Evolutionary conservation across 2,797 vertebrate genomes (phyloP).

Genomic region (Pseudocheirus occidentalis): DNA sequence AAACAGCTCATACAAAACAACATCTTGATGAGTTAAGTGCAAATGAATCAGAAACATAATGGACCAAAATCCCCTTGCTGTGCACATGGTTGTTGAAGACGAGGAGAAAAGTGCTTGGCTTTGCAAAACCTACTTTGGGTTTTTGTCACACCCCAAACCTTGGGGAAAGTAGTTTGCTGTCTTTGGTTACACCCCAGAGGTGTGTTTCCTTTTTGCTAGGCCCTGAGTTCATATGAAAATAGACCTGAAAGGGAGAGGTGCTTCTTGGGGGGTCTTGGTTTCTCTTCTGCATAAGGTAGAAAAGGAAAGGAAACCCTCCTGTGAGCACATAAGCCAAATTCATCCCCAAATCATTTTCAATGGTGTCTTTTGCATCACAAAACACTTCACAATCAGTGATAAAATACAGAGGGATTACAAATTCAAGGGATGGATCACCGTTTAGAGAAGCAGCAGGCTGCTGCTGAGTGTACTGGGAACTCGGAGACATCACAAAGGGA

Average conservation of each 20-base stretch:
- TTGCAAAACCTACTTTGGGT: background rate
- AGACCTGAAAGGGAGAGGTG: background rate
- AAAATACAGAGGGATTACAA: constrained; percentile 72
- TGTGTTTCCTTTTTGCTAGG: constrained; percentile 20
- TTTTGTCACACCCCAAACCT: background rate
- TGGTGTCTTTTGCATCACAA: constrained; percentile 66
- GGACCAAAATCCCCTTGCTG: constrained; percentile 52
- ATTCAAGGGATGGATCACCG: constrained; percentile 61
- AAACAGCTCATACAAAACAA: constrained; percentile 66
- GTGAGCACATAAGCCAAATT: constrained; percentile 12
- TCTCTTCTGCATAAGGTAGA: background rate
- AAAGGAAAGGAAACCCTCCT: constrained; percentile 15
- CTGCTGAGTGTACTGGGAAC: background rate
- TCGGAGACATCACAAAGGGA: constrained; percentile 17
- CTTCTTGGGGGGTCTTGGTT: background rate
- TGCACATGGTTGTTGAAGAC: constrained; percentile 5
- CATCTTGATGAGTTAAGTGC: constrained; percentile 72
- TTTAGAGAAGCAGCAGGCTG: constrained; percentile 47
- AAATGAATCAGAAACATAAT: constrained; percentile 71
- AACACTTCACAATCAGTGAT: constrained; percentile 66
- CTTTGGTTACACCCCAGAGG: background rate
- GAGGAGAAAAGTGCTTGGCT: constrained; percentile 37
- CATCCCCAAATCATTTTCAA: constrained; percentile 27
- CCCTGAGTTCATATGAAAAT: background rate
- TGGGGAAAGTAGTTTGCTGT: background rate